Evolutionary conservation across 2,797 vertebrate species (phyloP), one percentile per base, ranked within the genome.

Genomic region (Anas acuta): DNA sequence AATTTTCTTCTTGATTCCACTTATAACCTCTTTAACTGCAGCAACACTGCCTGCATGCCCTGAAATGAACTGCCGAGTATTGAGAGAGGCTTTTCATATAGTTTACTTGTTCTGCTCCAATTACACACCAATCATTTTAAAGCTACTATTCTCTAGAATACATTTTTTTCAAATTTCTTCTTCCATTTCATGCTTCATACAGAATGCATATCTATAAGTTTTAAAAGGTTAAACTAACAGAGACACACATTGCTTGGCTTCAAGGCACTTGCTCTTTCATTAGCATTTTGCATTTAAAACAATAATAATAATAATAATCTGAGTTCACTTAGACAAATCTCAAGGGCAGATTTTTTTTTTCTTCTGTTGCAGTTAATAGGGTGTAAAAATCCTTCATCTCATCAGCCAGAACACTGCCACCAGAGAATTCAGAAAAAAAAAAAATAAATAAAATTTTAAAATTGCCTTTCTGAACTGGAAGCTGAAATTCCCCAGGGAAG

Each of bases 51-150:
- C 57, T 65, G 26, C 6, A 0, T 89, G 62, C 47, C 94, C 85
- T 77, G 84, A 92, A 88, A 87, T 94, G 81, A 95, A 91, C 88
- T 78, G 17, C 56, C 51, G 43, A 73, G 18, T 49, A 83, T 3
- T 3, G 1, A 82, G 21, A 10, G 10, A 4, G 6, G 25, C 53
- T 91, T 95, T 87, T 54, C 37, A 25, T 19, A 51, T 35, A 73
- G 60, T 83, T 92, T 91, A 74, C 94, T 90, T 84, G 64, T 82
- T 89, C 87, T 91, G 92, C 57, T 93, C 64, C 80, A 88, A 56
- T 82, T 92, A 91, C 56, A 69, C 17, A 90, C 45, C 62, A 90
- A 77, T 67, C 39, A 57, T 60, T 93, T 92, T 71, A 86, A 93
- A 92, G n/a, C 7, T 71, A 61, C 41, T 82, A 30, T 58, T 92